These are phyloP conservation scores for Pediacus dermestoides DNA, from an alignment of 2,888 invertebrate genomes.

Conservation along the genomic window DNA sequence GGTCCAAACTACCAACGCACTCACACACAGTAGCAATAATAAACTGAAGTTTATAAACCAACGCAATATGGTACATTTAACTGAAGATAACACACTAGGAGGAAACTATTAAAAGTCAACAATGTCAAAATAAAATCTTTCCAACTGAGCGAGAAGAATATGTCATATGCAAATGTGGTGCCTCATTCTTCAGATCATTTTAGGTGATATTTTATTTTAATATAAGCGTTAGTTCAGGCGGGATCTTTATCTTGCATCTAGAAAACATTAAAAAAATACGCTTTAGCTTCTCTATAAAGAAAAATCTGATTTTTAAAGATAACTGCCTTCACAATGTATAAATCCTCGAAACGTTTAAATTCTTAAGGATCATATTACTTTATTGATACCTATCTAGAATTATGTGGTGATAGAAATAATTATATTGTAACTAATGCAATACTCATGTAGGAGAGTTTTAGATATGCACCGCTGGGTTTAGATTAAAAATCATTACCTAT, in stretches of 20 bases:
- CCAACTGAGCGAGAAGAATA: conserved; percentile 21
- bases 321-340: conserved; percentile 20
- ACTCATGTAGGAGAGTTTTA: no score
- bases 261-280: conserved; percentile 8
- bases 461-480: no score
- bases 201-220: conserved; percentile 20
- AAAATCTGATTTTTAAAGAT: conserved; percentile 8
- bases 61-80: no score
- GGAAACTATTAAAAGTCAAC: conserved; percentile 24
- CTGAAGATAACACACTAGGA: conserved; percentile 22
- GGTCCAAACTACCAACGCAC: no score
- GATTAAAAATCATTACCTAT: no score
- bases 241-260: conserved; percentile 4
- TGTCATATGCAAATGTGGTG: conserved; percentile 23
- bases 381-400: conserved; percentile 2
- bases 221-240: conserved; percentile 7
- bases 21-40: no score
- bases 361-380: conserved; percentile 20
- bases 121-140: conserved; percentile 23
- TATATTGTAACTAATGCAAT: conserved; percentile 6
- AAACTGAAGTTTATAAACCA: no score
- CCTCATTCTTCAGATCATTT: conserved; percentile 8
- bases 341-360: conserved; percentile 20
- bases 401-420: conserved; percentile 3
- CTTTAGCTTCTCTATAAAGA: conserved; percentile 4